These are phyloP conservation scores for Exaiptasia diaphana DNA, from an alignment of 64 coral and sea anemone species.

Conservation along the genomic window DNA sequence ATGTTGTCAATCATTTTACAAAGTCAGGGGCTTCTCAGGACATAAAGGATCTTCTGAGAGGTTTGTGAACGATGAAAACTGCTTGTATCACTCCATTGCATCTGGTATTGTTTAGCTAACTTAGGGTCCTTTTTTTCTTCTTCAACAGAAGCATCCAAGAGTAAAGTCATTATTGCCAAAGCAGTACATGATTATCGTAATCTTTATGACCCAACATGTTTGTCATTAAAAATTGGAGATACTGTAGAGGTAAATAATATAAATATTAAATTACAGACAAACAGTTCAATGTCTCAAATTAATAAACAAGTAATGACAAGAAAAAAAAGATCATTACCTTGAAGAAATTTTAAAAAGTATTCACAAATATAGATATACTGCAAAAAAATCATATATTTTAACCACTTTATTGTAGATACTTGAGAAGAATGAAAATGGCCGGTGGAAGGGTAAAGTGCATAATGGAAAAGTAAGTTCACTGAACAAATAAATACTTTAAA, in stretches of 20 bases:
- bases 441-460: conserved; percentile 86
- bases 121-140: background rate
- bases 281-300: background rate
- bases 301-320: background rate
- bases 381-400: too few relatives aligned
- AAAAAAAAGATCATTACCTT: background rate
- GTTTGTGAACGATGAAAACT: too few relatives aligned
- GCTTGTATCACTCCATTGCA: too few relatives aligned
- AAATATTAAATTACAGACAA: background rate
- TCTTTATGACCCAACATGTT: conserved; percentile 67
- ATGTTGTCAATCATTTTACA: conserved; percentile 83
- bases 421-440: conserved; percentile 73
- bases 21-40: conserved; percentile 81
- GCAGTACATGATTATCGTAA: conserved; percentile 79
- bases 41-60: conserved; percentile 91
- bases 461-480: conserved; percentile 72
- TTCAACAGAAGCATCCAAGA: conserved; percentile 38
- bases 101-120: too few relatives aligned
- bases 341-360: too few relatives aligned
- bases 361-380: too few relatives aligned
- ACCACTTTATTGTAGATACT: conserved; percentile 64
- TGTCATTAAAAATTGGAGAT: conserved; percentile 78
- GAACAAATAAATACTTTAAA: too few relatives aligned
- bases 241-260: conserved; percentile 66
- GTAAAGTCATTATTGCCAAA: conserved; percentile 64